A percentile compares a stretch with the other conserved stretches of the same genome.
Evolutionary conservation across 1,140 invertebrate species (phyloP).

Genomic region (Spodoptera frugiperda): DNA sequence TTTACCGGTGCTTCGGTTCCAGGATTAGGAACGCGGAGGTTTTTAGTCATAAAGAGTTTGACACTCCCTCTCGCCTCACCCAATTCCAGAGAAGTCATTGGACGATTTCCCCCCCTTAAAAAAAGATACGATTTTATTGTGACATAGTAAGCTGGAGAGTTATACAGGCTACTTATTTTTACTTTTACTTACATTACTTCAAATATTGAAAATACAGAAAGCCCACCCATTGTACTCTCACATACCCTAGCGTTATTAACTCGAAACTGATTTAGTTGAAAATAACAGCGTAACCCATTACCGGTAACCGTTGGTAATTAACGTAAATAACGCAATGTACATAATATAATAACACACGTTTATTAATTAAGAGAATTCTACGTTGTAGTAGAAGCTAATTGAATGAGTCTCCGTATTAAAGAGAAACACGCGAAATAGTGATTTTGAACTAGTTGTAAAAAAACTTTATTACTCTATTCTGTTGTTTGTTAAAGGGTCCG

Average conservation of each 20-base stretch:
- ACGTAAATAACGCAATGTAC: constrained; percentile 13
- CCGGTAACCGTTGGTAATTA: constrained; percentile 23
- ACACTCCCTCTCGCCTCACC: too few species aligned
- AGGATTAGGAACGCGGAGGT: too few species aligned
- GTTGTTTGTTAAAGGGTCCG: background rate
- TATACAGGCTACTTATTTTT: too few species aligned
- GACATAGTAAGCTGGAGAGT: too few species aligned
- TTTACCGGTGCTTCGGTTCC: too few species aligned
- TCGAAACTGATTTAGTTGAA: constrained; percentile 33
- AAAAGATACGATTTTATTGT: too few species aligned
- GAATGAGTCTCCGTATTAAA: constrained; percentile 43
- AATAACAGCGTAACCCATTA: constrained; percentile 29
- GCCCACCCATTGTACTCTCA: background rate
- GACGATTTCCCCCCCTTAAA: too few species aligned
- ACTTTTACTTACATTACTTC: too few species aligned
- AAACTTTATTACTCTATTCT: constrained; percentile 39
- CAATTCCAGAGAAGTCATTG: too few species aligned
- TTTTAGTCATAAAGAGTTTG: too few species aligned
- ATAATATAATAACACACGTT: constrained; percentile 7
- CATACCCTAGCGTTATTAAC: constrained; percentile 10
- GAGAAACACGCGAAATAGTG: constrained; percentile 53
- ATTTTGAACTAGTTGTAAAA: constrained; percentile 47
- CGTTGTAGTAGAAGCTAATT: constrained; percentile 41
- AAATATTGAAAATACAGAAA: too few species aligned
- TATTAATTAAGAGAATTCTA: constrained; percentile 39